Percentiles rank a stretch among this genome's conserved stretches.
phyloP scores from a whole-genome alignment of 2,797 vertebrate species.

The Adrianichthys oophorus region DNA sequence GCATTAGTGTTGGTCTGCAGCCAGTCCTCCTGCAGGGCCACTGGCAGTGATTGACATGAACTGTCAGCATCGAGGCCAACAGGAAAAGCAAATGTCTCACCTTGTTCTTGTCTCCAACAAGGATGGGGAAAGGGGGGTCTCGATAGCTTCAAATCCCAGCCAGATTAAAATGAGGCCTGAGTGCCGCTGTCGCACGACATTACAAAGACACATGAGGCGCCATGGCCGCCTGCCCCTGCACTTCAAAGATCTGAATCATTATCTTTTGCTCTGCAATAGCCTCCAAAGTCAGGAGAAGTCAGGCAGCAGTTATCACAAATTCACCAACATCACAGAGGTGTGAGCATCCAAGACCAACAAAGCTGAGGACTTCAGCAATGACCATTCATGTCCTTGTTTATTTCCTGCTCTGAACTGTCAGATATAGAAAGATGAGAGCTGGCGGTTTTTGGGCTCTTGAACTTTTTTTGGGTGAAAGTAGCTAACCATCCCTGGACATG shows the following conservation, averaged over 20 bases:
- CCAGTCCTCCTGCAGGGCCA: slow-evolving; percentile 26
- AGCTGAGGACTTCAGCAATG: too few relatives aligned
- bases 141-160: slow-evolving; percentile 26
- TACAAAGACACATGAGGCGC: not conserved
- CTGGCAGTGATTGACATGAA: slow-evolving; percentile 44
- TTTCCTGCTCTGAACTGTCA: too few relatives aligned
- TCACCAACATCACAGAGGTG: too few relatives aligned
- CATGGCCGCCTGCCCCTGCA: not conserved
- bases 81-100: slow-evolving; percentile 27
- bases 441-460: too few relatives aligned
- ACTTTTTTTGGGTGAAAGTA: too few relatives aligned
- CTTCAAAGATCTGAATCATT: not conserved
- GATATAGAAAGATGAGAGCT: too few relatives aligned
- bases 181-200: slow-evolving; percentile 10
- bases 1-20: slow-evolving; percentile 33
- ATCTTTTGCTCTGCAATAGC: not conserved
- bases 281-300: not conserved
- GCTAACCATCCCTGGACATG: too few relatives aligned
- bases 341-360: too few relatives aligned
- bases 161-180: slow-evolving; percentile 9
- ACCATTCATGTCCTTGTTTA: too few relatives aligned
- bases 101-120: slow-evolving; percentile 37
- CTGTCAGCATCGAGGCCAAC: slow-evolving; percentile 27
- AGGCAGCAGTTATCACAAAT: not conserved
- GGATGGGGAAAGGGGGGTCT: not conserved